Conservation (phyloP, 1,140 invertebrate species). For the Mya arenaria region DNA sequence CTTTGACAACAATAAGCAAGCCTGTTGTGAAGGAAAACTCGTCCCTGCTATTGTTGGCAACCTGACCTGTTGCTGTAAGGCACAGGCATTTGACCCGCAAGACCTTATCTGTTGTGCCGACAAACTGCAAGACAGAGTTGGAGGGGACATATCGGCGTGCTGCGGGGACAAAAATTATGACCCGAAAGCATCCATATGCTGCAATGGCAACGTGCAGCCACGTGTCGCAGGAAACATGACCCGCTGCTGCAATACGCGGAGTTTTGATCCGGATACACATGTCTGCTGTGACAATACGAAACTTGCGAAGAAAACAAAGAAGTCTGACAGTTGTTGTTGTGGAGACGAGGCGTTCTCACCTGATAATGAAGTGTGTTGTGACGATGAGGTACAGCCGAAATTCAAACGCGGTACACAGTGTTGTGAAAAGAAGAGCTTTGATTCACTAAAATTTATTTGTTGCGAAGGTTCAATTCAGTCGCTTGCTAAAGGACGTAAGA, state of each 20-base stretch:
- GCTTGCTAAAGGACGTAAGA: background rate
- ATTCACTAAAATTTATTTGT: constrained; percentile 18
- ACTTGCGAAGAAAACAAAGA: constrained; percentile 2
- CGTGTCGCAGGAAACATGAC: background rate
- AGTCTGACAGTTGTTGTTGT: constrained; percentile 13
- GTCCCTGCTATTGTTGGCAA: constrained; percentile 28
- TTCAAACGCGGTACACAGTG: constrained; percentile 34
- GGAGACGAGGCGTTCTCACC: constrained; percentile 18
- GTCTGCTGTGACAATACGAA: constrained; percentile 13
- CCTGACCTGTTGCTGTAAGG: constrained; percentile 19
- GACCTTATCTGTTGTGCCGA: constrained; percentile 18
- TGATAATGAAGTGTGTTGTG: constrained; percentile 21
- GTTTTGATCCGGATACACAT: constrained; percentile 15
- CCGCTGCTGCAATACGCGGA: constrained; percentile 6
- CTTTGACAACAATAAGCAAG: constrained; percentile 10
- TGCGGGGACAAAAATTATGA: constrained; percentile 20
- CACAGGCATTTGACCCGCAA: background rate
- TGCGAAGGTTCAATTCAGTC: constrained; percentile 24
- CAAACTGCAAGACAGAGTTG: background rate
- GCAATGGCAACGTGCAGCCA: constrained; percentile 13
- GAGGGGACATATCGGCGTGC: constrained; percentile 11
- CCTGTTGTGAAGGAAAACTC: constrained; percentile 30
- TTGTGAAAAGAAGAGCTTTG: constrained; percentile 22
- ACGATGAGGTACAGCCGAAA: background rate
- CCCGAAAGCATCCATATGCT: constrained; percentile 1